These are phyloP conservation scores for Macrostomum lignano DNA, from an alignment of 1,140 invertebrate genomes.

Conservation along the genomic window DNA sequence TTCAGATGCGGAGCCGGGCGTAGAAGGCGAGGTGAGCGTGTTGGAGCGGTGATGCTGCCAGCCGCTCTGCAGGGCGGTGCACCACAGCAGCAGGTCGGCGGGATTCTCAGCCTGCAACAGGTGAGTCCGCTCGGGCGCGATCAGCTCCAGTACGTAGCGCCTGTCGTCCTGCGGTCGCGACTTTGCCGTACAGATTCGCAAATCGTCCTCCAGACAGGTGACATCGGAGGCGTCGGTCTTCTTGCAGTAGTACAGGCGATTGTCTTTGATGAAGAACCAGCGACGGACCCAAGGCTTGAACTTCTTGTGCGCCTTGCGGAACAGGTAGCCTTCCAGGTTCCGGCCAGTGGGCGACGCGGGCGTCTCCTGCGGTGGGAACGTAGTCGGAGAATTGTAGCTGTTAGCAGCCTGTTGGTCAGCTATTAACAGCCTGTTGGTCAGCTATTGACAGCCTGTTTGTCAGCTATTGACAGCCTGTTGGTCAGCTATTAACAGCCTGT, in stretches of 20 bases:
- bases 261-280: slow-evolving; percentile 44
- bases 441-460: too few relatives aligned
- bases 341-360: slow-evolving; percentile 35
- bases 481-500: too few relatives aligned
- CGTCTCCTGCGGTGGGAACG: too few relatives aligned
- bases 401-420: too few relatives aligned
- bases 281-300: slow-evolving; percentile 79
- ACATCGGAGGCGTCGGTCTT: slow-evolving; percentile 33
- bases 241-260: slow-evolving; percentile 66
- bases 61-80: too few relatives aligned
- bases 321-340: slow-evolving; percentile 55
- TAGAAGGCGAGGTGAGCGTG: too few relatives aligned
- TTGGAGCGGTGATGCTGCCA: too few relatives aligned
- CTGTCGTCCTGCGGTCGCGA: slow-evolving; percentile 50
- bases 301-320: slow-evolving; percentile 72
- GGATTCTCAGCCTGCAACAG: slow-evolving; percentile 87
- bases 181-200: slow-evolving; percentile 66
- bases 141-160: slow-evolving; percentile 75
- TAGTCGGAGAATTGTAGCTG: too few relatives aligned
- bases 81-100: too few relatives aligned
- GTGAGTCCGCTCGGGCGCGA: slow-evolving; percentile 77
- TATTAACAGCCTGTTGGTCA: too few relatives aligned
- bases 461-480: too few relatives aligned
- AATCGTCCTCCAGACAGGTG: slow-evolving; percentile 79
- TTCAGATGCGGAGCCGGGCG: too few relatives aligned